Base-by-base conservation (phyloP, 2,113 vertebrate genomes). In the Pterocles gutturalis region DNA sequence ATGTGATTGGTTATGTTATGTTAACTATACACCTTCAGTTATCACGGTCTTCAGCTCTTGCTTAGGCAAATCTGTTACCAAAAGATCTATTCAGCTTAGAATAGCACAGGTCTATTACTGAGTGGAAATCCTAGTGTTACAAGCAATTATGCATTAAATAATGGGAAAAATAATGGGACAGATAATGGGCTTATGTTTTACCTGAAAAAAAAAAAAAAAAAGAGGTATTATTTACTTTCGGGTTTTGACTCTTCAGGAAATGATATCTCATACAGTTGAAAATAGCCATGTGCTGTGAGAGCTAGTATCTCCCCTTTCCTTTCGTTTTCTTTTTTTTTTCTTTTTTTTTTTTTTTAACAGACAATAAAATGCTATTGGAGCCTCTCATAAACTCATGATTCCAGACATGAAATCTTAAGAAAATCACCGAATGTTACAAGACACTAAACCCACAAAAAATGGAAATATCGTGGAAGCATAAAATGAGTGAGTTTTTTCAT, bases 181-280 rank as follows among this genome's bases (percentile, higher is more conserved):
- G 13, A 31, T 76, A 7, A 17, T 67, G 49, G 67, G 86, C 28
- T 29, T 64, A 20, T 8, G 2, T n/a, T 67, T 83, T 38, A 34
- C 33, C 8, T 3, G 0, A 3, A 2, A 48, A 61, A 25, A 29
- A 33, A 36, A 11, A 11, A 1, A 33, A 36, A 11, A 11, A 1
- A 48, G 3, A 53, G 5, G 1, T 25, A 54, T 34, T 49, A 41
- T 72, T 93, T 83, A 38, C 3, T 31, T 66, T 43, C 21, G 8
- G 17, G 4, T 28, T 85, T 69, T 80, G 13, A 69, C 11, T 77
- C 7, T 70, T 62, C 11, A 33, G 28, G 45, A 61, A 88, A 36
- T 60, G 1, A 1, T 54, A 36, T 41, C 7, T 79, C 15, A 67
- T 48, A 25, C 7, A 61, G 19, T 9, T 62, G 10, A 90, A 85